A percentile compares a stretch with the other conserved stretches of the same genome.
Conservation (phyloP, 1,140 invertebrate species). For the Macrocentrus cingulum region DNA sequence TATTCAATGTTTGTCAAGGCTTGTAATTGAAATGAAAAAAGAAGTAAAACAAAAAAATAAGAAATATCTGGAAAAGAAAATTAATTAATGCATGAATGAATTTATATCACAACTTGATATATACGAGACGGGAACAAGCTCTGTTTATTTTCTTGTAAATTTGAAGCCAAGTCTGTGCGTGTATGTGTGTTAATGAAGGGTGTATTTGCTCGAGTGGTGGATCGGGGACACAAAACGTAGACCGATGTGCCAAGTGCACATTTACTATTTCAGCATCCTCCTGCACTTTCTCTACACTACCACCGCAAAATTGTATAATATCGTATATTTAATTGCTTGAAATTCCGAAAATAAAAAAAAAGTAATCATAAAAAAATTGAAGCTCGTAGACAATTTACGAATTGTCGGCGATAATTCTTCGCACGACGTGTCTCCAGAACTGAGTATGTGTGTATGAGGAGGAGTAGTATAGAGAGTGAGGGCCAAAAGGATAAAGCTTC, state of each 20-base stretch:
- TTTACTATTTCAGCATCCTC: not conserved
- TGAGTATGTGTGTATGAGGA: too few relatives aligned
- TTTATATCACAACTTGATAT: too few relatives aligned
- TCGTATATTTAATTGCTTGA: too few relatives aligned
- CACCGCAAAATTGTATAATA: too few relatives aligned
- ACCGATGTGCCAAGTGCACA: constrained; percentile 4
- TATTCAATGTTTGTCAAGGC: not conserved
- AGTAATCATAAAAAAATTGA: not conserved
- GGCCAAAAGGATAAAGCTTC: constrained; percentile 17
- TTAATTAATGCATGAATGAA: constrained; percentile 6
- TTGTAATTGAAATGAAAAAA: not conserved
- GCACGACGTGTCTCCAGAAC: too few relatives aligned
- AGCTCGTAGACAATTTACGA: constrained; percentile 5
- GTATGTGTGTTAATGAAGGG: constrained; percentile 49
- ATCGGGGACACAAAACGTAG: constrained; percentile 33
- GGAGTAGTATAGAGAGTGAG: constrained; percentile 4
- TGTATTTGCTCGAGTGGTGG: constrained; percentile 43
- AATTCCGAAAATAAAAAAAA: too few relatives aligned
- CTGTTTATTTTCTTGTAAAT: constrained; percentile 42
- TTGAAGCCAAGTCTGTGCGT: constrained; percentile 37
- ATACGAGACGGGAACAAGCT: constrained; percentile 35
- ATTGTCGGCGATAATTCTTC: constrained; percentile 19
- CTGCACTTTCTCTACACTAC: too few relatives aligned
- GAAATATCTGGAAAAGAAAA: not conserved
- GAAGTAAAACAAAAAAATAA: not conserved